phyloP scores from a whole-genome alignment of 2,797 vertebrate species.

The Malurus splendens region DNA sequence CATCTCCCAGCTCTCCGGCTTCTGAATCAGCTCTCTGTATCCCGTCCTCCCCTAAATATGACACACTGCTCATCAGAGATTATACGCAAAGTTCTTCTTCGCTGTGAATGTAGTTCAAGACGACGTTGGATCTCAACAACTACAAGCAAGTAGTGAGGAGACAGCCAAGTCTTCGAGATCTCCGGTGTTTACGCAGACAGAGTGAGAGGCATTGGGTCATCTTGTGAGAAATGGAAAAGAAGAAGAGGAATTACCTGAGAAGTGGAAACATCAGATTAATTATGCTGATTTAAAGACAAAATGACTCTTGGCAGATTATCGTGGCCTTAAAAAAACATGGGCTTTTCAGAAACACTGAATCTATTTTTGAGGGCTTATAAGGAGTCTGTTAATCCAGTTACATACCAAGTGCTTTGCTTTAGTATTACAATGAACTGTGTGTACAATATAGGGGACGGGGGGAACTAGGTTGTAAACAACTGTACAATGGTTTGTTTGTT shows the following conservation, averaged over 20 bases:
- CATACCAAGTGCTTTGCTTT: conserved; percentile 85
- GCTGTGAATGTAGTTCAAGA: conserved; percentile 79
- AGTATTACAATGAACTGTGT: conserved; percentile 70
- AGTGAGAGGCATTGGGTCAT: conserved; percentile 25
- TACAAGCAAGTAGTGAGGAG: conserved; percentile 1
- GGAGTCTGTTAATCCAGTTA: conserved; percentile 73
- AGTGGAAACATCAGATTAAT: conserved; percentile 43
- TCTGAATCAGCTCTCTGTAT: conserved; percentile 84
- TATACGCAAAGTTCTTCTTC: conserved; percentile 98
- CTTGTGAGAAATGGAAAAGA: neutral
- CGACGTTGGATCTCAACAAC: neutral
- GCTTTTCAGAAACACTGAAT: conserved; percentile 83
- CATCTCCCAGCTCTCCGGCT: conserved; percentile 84
- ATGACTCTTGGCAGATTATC: conserved; percentile 70
- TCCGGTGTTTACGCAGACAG: conserved; percentile 57
- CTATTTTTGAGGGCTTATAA: conserved; percentile 70
- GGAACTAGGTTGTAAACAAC: conserved; percentile 54
- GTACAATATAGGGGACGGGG: conserved; percentile 19
- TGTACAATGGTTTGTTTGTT: conserved; percentile 71
- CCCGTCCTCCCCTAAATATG: conserved; percentile 86
- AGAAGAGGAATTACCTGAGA: conserved; percentile 7
- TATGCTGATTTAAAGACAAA: conserved; percentile 55
- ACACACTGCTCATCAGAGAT: conserved; percentile 90
- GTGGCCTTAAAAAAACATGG: conserved; percentile 93
- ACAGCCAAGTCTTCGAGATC: conserved; percentile 46